phyloP scores from a whole-genome alignment of 2,888 invertebrate species.

The Frankliniella intonsa region DNA sequence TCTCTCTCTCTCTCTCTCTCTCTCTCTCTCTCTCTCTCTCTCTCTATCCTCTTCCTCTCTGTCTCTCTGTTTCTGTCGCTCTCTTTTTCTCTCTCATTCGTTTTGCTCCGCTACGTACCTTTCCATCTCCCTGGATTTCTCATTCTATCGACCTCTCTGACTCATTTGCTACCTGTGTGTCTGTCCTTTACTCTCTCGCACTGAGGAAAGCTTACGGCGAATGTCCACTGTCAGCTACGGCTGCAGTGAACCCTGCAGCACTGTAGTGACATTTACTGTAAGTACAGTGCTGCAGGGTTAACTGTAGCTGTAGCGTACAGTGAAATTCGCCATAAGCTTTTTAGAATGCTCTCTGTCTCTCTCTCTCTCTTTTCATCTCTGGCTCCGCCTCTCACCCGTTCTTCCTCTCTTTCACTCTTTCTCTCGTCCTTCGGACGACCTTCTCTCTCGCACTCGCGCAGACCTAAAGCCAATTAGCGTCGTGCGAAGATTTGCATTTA shows the following conservation, averaged over 20 bases:
- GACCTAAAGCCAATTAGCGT: constrained; percentile 13
- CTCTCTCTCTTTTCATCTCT: not conserved
- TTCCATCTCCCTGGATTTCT: too few relatives aligned
- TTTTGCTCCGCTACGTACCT: not conserved
- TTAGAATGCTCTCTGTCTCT: too few relatives aligned
- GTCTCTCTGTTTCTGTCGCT: not conserved
- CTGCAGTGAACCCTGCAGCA: too few relatives aligned
- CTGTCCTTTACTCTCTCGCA: not conserved
- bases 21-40: constrained; percentile 1
- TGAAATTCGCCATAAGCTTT: too few relatives aligned
- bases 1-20: constrained; percentile 1
- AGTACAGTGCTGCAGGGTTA: too few relatives aligned
- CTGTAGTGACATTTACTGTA: too few relatives aligned
- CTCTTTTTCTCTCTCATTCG: not conserved
- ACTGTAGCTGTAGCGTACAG: too few relatives aligned
- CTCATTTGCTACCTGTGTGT: not conserved
- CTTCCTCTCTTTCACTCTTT: not conserved
- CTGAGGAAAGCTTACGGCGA: too few relatives aligned
- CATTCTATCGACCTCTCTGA: too few relatives aligned
- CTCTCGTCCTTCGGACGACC: too few relatives aligned
- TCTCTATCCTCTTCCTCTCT: not conserved
- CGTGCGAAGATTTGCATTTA: constrained; percentile 8
- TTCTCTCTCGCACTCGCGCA: not conserved
- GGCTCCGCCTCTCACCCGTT: not conserved
- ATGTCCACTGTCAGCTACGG: too few relatives aligned